Evolutionary conservation across 1,140 invertebrate genomes (phyloP).

Genomic region (Heterodera schachtii): DNA sequence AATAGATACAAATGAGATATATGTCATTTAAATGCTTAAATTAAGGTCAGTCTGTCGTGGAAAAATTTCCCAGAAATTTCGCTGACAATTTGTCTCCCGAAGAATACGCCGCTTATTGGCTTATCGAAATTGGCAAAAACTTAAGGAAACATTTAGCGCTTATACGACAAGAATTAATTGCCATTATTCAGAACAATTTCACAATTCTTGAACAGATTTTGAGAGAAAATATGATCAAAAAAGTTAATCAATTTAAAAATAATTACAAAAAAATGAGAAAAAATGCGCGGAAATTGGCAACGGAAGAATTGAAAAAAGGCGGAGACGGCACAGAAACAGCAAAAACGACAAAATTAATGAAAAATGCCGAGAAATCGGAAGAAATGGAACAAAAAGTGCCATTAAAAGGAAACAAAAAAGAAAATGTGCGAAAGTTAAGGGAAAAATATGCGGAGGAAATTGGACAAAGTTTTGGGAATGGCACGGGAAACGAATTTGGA

Average conservation of each 20-base stretch:
- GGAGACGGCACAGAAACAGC: no score
- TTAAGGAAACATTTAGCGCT: not conserved
- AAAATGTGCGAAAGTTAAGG: not conserved
- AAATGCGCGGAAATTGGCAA: not conserved
- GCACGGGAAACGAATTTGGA: not conserved
- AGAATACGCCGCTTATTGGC: not conserved
- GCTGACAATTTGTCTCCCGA: not conserved
- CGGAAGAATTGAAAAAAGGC: no score
- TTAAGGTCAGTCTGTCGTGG: not conserved
- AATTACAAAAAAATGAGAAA: not conserved
- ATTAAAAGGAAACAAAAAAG: not conserved
- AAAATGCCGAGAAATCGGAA: no score
- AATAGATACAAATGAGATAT: no score
- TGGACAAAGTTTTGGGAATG: not conserved
- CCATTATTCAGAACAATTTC: not conserved
- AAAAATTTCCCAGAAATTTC: not conserved
- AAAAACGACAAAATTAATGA: no score
- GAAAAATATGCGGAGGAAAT: not conserved
- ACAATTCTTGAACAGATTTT: not conserved
- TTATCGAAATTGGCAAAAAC: not conserved
- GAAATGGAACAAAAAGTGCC: no score
- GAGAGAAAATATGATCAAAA: not conserved
- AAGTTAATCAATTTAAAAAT: not conserved
- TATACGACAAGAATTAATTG: not conserved
- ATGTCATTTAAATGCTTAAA: not conserved